Conservation (phyloP, 2,113 vertebrate species). For the Ariopsis seemanni region DNA sequence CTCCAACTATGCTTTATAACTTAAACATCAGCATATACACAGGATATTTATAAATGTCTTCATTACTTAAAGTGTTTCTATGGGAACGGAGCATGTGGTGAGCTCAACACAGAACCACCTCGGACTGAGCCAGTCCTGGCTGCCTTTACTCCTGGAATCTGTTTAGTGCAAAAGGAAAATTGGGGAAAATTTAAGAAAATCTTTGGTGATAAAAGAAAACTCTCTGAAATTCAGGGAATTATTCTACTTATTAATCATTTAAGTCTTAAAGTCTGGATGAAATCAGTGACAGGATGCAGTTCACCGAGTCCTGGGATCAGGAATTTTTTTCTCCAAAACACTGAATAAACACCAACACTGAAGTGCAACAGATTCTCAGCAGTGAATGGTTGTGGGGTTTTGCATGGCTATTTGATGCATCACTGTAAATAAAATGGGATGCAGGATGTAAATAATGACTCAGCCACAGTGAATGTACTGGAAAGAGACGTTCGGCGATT, state of each 20-base stretch:
- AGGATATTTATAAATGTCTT: background rate
- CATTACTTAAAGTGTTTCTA: background rate
- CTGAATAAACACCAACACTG: background rate
- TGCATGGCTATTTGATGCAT: slow-evolving; percentile 11
- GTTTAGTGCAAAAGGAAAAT: background rate
- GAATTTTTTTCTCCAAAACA: background rate
- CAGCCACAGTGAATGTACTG: background rate
- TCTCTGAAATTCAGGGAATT: too few species aligned
- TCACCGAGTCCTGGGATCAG: background rate
- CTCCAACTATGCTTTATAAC: background rate
- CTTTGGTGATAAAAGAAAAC: too few species aligned
- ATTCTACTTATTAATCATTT: too few species aligned
- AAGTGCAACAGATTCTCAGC: background rate
- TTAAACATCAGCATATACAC: background rate
- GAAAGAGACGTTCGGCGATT: background rate
- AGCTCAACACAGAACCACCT: background rate
- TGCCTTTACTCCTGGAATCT: background rate
- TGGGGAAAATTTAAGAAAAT: too few species aligned
- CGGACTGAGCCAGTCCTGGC: background rate
- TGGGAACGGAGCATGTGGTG: background rate
- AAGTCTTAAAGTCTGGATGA: background rate
- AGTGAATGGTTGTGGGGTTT: background rate
- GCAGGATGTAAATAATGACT: slow-evolving; percentile 30
- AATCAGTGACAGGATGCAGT: background rate
- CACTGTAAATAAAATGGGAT: slow-evolving; percentile 20